These are phyloP conservation scores for Heliconius nattereri DNA, from an alignment of 1,140 invertebrate species.

Conservation along the genomic window DNA sequence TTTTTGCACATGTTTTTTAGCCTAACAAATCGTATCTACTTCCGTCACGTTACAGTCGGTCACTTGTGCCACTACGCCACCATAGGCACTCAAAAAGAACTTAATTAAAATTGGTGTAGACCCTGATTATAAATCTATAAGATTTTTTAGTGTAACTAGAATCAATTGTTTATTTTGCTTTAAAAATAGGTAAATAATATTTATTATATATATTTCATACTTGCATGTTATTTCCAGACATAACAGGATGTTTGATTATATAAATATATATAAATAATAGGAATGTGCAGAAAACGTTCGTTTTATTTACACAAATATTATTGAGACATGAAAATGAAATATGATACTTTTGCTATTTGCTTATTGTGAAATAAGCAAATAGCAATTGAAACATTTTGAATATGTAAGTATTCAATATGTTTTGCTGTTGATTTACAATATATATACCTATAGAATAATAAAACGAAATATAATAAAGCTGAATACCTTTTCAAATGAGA, in stretches of 20 bases:
- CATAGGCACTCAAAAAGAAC: too few relatives aligned
- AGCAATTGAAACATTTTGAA: neutral
- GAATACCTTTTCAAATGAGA: too few relatives aligned
- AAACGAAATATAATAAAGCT: too few relatives aligned
- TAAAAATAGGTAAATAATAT: neutral
- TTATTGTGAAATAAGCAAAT: neutral
- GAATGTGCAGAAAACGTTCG: neutral
- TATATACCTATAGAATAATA: too few relatives aligned
- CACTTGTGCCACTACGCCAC: too few relatives aligned
- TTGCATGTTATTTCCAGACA: neutral
- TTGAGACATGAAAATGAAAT: neutral
- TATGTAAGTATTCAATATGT: neutral
- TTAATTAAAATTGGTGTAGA: too few relatives aligned
- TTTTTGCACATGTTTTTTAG: too few relatives aligned
- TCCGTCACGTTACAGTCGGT: too few relatives aligned
- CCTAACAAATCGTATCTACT: too few relatives aligned
- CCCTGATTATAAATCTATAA: too few relatives aligned
- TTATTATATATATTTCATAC: neutral
- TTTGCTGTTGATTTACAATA: too few relatives aligned
- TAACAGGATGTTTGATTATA: constrained; percentile 8
- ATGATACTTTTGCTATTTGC: neutral
- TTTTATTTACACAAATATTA: neutral
- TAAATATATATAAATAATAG: neutral
- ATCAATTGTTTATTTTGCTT: neutral
- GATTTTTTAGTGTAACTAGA: too few relatives aligned